These are phyloP conservation scores for Chelidonichthys spinosus DNA, from an alignment of 2,797 vertebrate species.

Conservation along the genomic window DNA sequence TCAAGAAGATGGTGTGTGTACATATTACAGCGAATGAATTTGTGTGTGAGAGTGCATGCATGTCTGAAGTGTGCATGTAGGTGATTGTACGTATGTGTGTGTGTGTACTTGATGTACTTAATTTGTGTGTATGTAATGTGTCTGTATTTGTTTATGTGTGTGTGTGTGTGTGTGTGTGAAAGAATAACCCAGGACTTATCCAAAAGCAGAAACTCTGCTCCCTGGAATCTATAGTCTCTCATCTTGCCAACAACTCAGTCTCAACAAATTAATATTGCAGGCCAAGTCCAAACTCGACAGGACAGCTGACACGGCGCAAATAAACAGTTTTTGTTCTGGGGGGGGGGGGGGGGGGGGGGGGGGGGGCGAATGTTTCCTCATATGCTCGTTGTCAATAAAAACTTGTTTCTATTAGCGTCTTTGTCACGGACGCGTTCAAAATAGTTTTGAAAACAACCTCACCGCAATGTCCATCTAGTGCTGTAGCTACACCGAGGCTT, in stretches of 20 bases:
- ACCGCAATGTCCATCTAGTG: background rate
- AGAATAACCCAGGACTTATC: conserved; percentile 25
- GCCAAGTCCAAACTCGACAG: conserved; percentile 27
- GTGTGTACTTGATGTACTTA: conserved; percentile 2
- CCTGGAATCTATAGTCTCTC: conserved; percentile 46
- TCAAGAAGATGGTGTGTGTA: conserved; percentile 42
- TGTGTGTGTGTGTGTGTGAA: conserved; percentile 4
- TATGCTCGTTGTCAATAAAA: conserved; percentile 21
- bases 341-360: background rate
- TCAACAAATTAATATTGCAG: conserved; percentile 40
- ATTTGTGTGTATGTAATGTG: conserved; percentile 12
- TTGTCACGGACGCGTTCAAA: background rate
- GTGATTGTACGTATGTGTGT: background rate
- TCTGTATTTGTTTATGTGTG: background rate
- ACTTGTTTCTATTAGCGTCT: background rate
- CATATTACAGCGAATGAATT: conserved; percentile 11
- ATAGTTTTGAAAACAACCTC: background rate
- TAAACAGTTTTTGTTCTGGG: conserved; percentile 6
- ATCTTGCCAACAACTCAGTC: conserved; percentile 40
- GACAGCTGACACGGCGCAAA: conserved; percentile 12
- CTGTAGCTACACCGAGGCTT: background rate
- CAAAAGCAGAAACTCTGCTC: conserved; percentile 58
- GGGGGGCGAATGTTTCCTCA: conserved; percentile 9
- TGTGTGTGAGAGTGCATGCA: conserved; percentile 4
- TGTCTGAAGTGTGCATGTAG: background rate